Evolutionary conservation across 2,888 invertebrate species (phyloP).

Genomic region (Drosophila nigricruria): DNA sequence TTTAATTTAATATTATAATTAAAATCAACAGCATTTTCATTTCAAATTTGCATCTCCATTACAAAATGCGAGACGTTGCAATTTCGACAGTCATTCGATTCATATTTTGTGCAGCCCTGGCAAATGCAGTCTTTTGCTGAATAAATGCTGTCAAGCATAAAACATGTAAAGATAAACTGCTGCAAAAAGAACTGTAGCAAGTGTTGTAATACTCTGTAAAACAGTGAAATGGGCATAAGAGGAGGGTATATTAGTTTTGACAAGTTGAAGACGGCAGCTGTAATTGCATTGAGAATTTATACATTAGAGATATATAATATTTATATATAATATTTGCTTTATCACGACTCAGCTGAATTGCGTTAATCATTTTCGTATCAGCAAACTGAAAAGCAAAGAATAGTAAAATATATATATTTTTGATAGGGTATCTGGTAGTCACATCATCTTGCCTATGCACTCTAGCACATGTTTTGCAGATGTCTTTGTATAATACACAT

Average conservation of each 20-base stretch:
- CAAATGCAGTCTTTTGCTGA: conserved; percentile 8
- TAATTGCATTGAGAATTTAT: background rate
- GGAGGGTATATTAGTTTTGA: background rate
- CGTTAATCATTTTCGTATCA: no score
- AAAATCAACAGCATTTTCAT: background rate
- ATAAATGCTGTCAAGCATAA: conserved; percentile 29
- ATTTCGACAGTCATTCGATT: conserved; percentile 2
- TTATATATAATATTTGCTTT: background rate
- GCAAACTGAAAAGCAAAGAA: no score
- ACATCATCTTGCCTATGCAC: no score
- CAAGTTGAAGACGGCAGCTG: no score
- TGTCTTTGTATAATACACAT: conserved; percentile 30
- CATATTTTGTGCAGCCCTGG: conserved; percentile 38
- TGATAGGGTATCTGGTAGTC: background rate
- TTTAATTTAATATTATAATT: background rate
- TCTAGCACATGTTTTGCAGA: conserved; percentile 36
- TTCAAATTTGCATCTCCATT: no score
- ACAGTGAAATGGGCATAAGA: background rate
- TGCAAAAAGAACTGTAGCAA: conserved; percentile 38
- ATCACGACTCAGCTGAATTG: background rate
- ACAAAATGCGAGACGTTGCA: no score
- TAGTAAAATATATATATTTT: no score
- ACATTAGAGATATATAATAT: no score
- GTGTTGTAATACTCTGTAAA: conserved; percentile 19
- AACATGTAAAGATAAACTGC: conserved; percentile 28